A percentile compares a stretch with the other conserved stretches of the same genome.
phyloP scores from a whole-genome alignment of 2,113 vertebrate species.

The Struthidea cinerea region DNA sequence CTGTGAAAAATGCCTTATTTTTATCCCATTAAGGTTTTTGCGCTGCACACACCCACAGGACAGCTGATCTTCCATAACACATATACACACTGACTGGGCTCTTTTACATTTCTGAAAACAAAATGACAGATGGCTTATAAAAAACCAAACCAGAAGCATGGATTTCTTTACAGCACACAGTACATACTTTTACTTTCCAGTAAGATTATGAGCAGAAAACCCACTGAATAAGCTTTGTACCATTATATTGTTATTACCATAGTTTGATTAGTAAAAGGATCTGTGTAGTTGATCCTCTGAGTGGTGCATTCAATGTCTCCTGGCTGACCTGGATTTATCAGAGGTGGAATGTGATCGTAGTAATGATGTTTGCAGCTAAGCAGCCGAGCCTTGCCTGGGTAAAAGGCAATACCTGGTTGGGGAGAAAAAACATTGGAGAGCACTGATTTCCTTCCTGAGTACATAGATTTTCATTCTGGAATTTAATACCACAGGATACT shows the following conservation, averaged over 20 bases:
- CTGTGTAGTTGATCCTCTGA: constrained; percentile 80
- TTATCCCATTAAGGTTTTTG: background rate
- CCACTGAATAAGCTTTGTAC: background rate
- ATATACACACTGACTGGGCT: background rate
- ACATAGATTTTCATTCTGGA: background rate
- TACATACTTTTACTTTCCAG: background rate
- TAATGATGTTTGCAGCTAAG: constrained; percentile 89
- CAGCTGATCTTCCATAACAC: background rate
- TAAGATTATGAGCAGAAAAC: background rate
- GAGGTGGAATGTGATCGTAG: constrained; percentile 84
- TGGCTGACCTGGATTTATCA: constrained; percentile 77
- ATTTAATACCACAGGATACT: background rate
- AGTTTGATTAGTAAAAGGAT: constrained; percentile 84
- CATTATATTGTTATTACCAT: constrained; percentile 69
- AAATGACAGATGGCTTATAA: background rate
- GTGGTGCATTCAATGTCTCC: constrained; percentile 78
- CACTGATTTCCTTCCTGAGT: background rate
- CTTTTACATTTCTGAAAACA: background rate
- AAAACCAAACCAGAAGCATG: background rate
- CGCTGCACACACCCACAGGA: background rate
- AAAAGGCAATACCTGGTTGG: constrained; percentile 88
- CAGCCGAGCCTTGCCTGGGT: constrained; percentile 83
- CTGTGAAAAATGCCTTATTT: background rate
- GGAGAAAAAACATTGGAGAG: background rate
- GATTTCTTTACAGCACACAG: background rate